These are phyloP conservation scores for Danio rerio DNA, from an alignment of 2,113 vertebrate species.

Conservation along the genomic window DNA sequence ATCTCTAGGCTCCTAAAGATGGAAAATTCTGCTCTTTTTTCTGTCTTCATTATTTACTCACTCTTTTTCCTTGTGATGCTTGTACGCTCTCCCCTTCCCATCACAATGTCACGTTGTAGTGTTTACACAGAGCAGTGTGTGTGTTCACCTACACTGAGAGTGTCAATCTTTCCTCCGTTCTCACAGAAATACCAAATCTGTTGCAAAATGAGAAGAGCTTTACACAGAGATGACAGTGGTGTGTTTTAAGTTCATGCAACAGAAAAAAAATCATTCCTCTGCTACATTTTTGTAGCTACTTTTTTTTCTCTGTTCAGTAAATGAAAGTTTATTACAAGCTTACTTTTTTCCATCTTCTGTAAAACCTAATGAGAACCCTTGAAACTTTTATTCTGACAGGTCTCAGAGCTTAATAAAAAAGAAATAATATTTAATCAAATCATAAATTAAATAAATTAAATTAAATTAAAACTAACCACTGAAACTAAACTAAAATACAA, in stretches of 20 bases:
- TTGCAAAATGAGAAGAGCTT: not conserved
- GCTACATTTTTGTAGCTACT: not conserved
- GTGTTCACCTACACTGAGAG: not conserved
- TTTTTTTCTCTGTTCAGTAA: not conserved
- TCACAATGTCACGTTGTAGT: conserved; percentile 2
- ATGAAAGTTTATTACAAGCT: not conserved
- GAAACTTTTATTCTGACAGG: not conserved
- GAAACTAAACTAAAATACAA: not conserved
- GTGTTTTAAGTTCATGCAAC: not conserved
- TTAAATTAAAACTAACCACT: not conserved
- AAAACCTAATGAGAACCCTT: not conserved
- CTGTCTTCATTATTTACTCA: conserved; percentile 14
- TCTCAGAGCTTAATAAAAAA: not conserved
- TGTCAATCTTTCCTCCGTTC: not conserved
- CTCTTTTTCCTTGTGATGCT: not conserved
- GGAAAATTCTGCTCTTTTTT: conserved; percentile 43
- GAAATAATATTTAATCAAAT: not conserved
- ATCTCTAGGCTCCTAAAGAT: conserved; percentile 47
- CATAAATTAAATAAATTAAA: not conserved
- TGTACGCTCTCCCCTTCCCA: not conserved
- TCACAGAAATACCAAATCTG: not conserved
- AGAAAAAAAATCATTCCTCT: not conserved
- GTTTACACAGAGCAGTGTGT: conserved; percentile 17
- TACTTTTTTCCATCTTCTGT: not conserved
- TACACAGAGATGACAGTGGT: not conserved